These are phyloP conservation scores for Montipora foliosa DNA, from an alignment of 64 coral and sea anemone species.

Conservation along the genomic window DNA sequence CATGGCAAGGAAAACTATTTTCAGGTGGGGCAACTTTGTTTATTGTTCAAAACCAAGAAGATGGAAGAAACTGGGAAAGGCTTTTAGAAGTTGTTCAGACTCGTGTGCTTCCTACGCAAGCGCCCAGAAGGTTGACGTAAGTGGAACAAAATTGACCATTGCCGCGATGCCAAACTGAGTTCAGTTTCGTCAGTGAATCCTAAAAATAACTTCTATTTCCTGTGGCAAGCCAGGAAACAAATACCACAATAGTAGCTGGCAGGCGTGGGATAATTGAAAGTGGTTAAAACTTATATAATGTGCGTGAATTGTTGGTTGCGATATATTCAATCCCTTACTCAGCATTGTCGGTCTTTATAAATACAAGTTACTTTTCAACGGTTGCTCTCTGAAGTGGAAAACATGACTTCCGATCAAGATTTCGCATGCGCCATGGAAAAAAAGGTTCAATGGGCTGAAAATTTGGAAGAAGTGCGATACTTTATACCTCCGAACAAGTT, in stretches of 20 bases:
- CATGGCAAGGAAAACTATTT: not conserved
- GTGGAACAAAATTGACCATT: slow-evolving; percentile 23
- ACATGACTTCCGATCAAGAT: not conserved
- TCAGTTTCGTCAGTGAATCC: slow-evolving; percentile 9
- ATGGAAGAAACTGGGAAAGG: not conserved
- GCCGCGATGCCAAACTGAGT: not conserved
- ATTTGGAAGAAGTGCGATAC: slow-evolving; percentile 88
- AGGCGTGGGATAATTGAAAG: slow-evolving; percentile 22
- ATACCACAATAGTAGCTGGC: slow-evolving; percentile 3
- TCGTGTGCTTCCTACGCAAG: not conserved
- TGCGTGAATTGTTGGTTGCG: not conserved
- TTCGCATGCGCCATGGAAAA: slow-evolving; percentile 12
- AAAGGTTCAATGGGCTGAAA: slow-evolving; percentile 85
- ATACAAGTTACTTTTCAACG: not conserved
- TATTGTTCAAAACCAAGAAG: not conserved
- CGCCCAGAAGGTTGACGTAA: not conserved
- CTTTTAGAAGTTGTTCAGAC: not conserved
- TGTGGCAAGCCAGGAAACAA: slow-evolving; percentile 14
- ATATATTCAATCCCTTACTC: not conserved
- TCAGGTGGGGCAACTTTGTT: not conserved
- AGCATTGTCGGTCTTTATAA: not conserved
- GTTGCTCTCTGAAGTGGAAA: not conserved
- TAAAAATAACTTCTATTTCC: slow-evolving; percentile 41
- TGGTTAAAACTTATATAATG: not conserved
- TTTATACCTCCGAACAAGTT: slow-evolving; percentile 75